Conservation (phyloP, 2,888 invertebrate species). For the Subacronicta megacephala region DNA sequence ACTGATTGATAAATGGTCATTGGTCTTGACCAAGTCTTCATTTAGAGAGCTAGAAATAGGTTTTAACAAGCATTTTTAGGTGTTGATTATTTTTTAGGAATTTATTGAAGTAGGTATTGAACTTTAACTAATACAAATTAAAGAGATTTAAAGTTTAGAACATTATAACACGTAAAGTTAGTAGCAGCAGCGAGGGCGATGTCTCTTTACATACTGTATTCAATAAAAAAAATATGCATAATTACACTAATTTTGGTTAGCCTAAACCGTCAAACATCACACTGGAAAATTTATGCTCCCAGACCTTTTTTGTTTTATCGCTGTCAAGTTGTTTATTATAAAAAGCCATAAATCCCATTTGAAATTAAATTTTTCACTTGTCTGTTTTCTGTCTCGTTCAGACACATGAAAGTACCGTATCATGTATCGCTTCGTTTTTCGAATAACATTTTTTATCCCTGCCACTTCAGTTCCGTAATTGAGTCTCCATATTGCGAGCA, state of each 20-base stretch:
- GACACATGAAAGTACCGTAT: conserved; percentile 15
- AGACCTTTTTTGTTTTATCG: conserved; percentile 40
- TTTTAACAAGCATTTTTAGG: too few species aligned
- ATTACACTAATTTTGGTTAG: too few species aligned
- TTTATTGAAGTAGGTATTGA: too few species aligned
- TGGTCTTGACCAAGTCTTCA: too few species aligned
- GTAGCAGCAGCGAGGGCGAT: too few species aligned
- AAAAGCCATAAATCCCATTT: conserved; percentile 46
- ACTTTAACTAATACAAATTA: too few species aligned
- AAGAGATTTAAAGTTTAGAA: too few species aligned
- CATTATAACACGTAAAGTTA: too few species aligned
- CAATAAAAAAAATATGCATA: not conserved
- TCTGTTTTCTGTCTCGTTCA: conserved; percentile 38
- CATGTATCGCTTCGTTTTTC: conserved; percentile 29
- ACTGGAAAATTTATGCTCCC: conserved; percentile 36
- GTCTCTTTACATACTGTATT: too few species aligned
- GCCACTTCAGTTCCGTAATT: conserved; percentile 49
- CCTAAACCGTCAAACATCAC: conserved; percentile 10
- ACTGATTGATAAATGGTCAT: too few species aligned
- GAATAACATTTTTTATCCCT: conserved; percentile 28
- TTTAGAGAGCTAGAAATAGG: too few species aligned
- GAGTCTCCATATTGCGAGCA: conserved; percentile 51
- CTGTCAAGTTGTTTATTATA: conserved; percentile 51
- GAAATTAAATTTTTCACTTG: conserved; percentile 30
- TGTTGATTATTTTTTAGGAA: too few species aligned